These are phyloP conservation scores for Oncorhynchus gorbuscha DNA, from an alignment of 2,113 vertebrate genomes.

Conservation along the genomic window DNA sequence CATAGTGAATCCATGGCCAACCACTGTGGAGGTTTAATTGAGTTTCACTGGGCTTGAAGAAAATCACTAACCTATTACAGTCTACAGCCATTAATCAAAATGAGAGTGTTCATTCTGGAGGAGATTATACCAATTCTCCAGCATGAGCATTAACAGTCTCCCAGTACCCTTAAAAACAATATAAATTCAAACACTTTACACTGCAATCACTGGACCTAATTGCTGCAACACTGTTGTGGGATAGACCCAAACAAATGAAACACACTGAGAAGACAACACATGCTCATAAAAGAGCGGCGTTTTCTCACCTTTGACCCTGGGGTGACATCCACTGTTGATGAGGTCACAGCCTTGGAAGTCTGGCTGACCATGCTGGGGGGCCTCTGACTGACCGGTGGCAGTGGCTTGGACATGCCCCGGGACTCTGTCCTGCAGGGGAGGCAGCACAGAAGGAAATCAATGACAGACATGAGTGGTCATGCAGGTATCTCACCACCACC, in stretches of 20 bases:
- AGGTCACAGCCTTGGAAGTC: slow-evolving; percentile 80
- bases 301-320: slow-evolving; percentile 82
- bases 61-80: slow-evolving; percentile 35
- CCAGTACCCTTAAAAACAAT: neutral
- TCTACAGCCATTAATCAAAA: slow-evolving; percentile 43
- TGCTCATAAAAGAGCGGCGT: slow-evolving; percentile 1
- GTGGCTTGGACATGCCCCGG: slow-evolving; percentile 85
- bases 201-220: neutral
- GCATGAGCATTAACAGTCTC: neutral
- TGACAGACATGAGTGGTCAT: neutral
- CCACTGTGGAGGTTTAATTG: slow-evolving; percentile 26
- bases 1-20: neutral
- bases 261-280: neutral
- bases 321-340: slow-evolving; percentile 78
- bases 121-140: slow-evolving; percentile 38
- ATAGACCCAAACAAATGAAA: neutral
- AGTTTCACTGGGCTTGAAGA: slow-evolving; percentile 28
- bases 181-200: neutral
- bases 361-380: slow-evolving; percentile 93
- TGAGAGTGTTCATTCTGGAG: slow-evolving; percentile 14
- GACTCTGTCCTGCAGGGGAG: slow-evolving; percentile 75
- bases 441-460: slow-evolving; percentile 20
- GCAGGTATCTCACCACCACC: neutral
- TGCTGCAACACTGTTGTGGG: neutral
- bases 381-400: slow-evolving; percentile 80